Conservation (phyloP, 2,888 invertebrate species). For the Phragmatobia fuliginosa region DNA sequence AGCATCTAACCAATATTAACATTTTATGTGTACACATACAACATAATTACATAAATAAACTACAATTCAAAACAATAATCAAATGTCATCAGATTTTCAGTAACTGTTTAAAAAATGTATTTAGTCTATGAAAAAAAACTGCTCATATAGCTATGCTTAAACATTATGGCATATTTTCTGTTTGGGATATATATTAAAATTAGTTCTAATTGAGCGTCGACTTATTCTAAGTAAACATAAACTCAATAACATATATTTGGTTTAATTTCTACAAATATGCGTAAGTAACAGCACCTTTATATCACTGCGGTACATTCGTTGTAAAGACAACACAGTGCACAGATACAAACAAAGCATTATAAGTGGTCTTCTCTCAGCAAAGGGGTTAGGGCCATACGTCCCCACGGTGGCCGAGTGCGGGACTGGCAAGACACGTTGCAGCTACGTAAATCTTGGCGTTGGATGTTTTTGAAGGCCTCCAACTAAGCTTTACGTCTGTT, state of each 20-base stretch:
- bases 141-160: conserved; percentile 51
- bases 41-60: too few relatives aligned
- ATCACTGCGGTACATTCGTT: conserved; percentile 75
- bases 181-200: conserved; percentile 48
- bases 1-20: conserved; percentile 14
- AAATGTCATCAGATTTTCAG: neutral
- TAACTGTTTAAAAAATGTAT: neutral
- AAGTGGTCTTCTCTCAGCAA: too few relatives aligned
- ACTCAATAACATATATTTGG: conserved; percentile 76
- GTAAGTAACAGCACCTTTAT: conserved; percentile 77
- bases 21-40: neutral
- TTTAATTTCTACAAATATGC: conserved; percentile 72
- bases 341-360: conserved; percentile 10
- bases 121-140: conserved; percentile 14
- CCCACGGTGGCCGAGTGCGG: too few relatives aligned
- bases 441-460: too few relatives aligned
- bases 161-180: conserved; percentile 68
- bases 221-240: conserved; percentile 62
- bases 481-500: too few relatives aligned
- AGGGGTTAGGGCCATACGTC: too few relatives aligned
- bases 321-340: conserved; percentile 38
- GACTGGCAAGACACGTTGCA: too few relatives aligned
- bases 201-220: conserved; percentile 68
- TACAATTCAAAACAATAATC: neutral
- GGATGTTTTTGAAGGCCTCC: too few relatives aligned